Base-by-base conservation (phyloP, 2,113 vertebrate species). In the Dromas ardeola region DNA sequence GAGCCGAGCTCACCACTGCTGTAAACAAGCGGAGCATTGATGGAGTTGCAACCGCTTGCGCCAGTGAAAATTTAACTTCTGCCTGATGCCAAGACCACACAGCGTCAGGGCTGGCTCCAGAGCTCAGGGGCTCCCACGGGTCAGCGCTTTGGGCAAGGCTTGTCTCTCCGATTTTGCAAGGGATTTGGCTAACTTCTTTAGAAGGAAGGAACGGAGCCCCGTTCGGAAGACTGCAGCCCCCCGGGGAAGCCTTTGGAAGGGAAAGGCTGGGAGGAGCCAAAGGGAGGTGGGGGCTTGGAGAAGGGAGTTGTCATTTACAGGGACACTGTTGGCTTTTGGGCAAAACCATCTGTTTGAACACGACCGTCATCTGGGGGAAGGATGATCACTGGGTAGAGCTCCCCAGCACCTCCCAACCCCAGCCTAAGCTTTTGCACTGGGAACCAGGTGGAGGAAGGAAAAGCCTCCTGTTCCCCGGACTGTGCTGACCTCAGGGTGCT, bases 291-390 rank as follows among this genome's bases (percentile, higher is more conserved):
- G 49, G 56, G 13, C 7, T 83, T 11, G 3, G 80, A 92, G 77
- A 95, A 89, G 40, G 79, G 93, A 90, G 86, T 32, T 98, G 94
- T 95, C 96, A 91, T 93, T 97, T 95, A 98, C 92, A 97, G 96
- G 93, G 91, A 88, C 92, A 85, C 93, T 86, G 89, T 29, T 95
- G 38, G 70, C 87, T 97, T 71, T 76, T 58, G 70, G 97, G 97
- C n/a, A 96, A 94, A 97, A 82, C 77, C 25, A 9, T 47, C 53
- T 85, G 59, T 80, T 77, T 78, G 73, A 95, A 77, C 25, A 18
- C 7, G 23, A 88, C 15, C 71, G 70, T 83, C 80, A 94, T 62
- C 25, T 49, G 83, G 80, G 45, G 62, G 81, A 55, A 62, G 96
- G 72, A 67, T 22, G 67, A 72, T 45, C 43, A n/a, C 82, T 34